Evolutionary conservation across 2,888 invertebrate species (phyloP), one percentile per base, ranked within the genome.

Genomic region (Pteria penguin): DNA sequence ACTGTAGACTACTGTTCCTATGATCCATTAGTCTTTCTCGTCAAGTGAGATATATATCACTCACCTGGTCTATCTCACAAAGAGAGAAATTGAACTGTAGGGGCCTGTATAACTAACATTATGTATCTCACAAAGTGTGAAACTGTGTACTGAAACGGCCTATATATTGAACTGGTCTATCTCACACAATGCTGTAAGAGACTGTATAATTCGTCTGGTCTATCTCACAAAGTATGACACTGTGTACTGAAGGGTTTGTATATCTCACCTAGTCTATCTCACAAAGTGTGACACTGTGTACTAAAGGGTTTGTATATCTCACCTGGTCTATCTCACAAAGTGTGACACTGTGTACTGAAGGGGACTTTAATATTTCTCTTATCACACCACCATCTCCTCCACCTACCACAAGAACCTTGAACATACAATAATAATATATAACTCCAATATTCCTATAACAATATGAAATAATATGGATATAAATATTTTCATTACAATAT

Each of bases 341-440:
- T 8, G 87, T 84, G 2, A 90, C 88, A 57, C 78, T 78, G 27
- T 87, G 78, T 11, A 90, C 86, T 60, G 79, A 76, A 0, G 80
- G 76, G 68, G 89, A 84, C 77, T 89, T 89, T 11, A 88, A 80
- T 5, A 88, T 87, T 66, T 90, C 90, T 55, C 90, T 76, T 0
- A 88, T 88, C 24, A 89, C 89, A 4, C 90, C 89, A 3, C 90
- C 90, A 81, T 90, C 90, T 18, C 90, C 90, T 4, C 90, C 90
- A 8, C 90, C 90, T 52, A 90, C 87, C 31, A 89, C 88, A 65
- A 90, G 75, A 8, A 90, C 88, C 89, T 89, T 75, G 3, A 82
- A 73, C 18, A 61, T 24, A 54, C 57, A 36, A 4, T 22, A 32
- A n/a, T 26, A 31, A 27, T n/a, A 45, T 65, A n/a, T n/a, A n/a